Conservation (phyloP, 2,888 invertebrate species). For the Megalurothrips usitatus region DNA sequence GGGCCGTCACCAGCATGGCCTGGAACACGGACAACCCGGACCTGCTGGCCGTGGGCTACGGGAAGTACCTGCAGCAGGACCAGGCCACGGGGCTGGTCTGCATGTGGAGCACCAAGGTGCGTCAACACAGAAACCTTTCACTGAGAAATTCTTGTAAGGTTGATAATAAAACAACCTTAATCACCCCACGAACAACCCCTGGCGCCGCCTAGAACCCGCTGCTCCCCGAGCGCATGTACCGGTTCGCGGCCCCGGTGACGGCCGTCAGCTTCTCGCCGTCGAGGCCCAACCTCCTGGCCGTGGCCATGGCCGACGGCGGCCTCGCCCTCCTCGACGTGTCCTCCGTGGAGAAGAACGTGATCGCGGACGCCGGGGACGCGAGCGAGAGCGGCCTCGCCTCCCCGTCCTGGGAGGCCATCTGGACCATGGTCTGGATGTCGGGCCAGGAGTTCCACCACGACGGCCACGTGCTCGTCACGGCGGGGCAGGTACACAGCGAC, state of each 20-base stretch:
- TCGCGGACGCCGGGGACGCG: conserved; percentile 46
- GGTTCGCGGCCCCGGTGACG: conserved; percentile 61
- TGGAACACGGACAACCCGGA: conserved; percentile 66
- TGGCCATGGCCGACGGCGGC: conserved; percentile 69
- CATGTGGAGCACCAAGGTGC: conserved; percentile 60
- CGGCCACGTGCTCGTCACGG: conserved; percentile 54
- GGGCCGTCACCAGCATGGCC: conserved; percentile 58
- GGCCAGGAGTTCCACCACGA: conserved; percentile 37
- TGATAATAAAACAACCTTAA: too few relatives aligned
- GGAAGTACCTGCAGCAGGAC: conserved; percentile 58
- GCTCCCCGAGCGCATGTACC: conserved; percentile 65
- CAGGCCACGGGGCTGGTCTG: conserved; percentile 60
- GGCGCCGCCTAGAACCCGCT: conserved; percentile 60
- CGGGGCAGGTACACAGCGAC: conserved; percentile 45
- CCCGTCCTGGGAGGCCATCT: conserved; percentile 63
- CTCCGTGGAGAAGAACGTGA: conserved; percentile 49
- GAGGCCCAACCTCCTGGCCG: conserved; percentile 66
- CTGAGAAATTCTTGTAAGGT: too few relatives aligned
- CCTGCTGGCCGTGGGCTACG: conserved; percentile 71
- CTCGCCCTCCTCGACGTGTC: conserved; percentile 68
- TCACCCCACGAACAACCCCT: too few relatives aligned
- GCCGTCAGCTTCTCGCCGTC: conserved; percentile 63
- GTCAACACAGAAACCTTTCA: too few relatives aligned
- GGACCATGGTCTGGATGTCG: conserved; percentile 47
- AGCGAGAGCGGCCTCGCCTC: conserved; percentile 48